phyloP scores from a whole-genome alignment of 2,797 vertebrate species.

The Mycteria americana region DNA sequence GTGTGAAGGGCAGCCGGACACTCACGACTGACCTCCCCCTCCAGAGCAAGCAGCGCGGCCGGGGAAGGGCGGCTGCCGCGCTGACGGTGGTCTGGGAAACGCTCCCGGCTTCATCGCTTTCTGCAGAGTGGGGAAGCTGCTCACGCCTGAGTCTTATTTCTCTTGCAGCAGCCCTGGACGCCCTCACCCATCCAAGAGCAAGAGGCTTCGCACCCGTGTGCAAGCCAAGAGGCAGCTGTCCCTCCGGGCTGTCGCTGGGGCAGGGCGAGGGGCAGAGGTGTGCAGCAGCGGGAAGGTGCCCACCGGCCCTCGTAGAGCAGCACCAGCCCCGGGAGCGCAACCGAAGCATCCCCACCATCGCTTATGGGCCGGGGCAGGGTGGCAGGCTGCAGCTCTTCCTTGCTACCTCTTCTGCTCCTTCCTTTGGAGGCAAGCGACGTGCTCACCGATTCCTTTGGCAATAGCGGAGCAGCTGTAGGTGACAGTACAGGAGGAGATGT shows the following conservation, averaged over 20 bases:
- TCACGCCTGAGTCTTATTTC: fast-evolving
- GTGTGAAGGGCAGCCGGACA: neutral
- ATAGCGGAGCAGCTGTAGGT: neutral
- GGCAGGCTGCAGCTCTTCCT: neutral
- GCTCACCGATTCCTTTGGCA: neutral
- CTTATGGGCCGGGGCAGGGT: neutral
- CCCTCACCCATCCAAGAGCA: neutral
- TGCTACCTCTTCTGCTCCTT: neutral
- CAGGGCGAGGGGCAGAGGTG: neutral
- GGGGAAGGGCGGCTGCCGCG: too few species aligned
- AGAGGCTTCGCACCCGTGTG: fast-evolving
- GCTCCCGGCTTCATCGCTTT: neutral
- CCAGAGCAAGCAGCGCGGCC: neutral
- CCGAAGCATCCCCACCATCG: neutral
- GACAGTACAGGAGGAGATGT: neutral
- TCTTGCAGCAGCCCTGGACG: neutral
- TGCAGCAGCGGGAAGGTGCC: neutral
- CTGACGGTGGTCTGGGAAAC: fast-evolving
- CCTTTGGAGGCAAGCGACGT: fast-evolving
- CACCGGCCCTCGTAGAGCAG: neutral
- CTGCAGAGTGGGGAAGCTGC: neutral
- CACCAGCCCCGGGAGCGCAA: neutral
- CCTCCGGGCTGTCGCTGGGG: fast-evolving
- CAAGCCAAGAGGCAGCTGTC: neutral
- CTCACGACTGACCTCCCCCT: neutral